Evolutionary conservation across 1,140 invertebrate genomes (phyloP).

Genomic region (Phymastichus coffea): DNA sequence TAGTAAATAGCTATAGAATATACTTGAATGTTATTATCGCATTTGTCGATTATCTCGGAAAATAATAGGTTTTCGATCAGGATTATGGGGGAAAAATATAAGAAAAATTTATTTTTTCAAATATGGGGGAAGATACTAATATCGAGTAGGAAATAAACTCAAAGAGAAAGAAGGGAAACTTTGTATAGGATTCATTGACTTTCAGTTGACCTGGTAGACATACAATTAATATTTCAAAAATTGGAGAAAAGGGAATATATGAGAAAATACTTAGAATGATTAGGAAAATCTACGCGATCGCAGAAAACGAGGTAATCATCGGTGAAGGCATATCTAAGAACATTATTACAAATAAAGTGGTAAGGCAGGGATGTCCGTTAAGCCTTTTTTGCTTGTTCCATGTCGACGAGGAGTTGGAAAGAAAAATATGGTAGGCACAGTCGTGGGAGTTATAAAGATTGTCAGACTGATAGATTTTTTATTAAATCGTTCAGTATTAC

Average conservation of each 20-base stretch:
- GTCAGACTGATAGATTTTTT: no score
- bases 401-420: constrained; percentile 5
- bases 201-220: background rate
- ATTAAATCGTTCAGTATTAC: no score
- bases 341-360: constrained; percentile 8
- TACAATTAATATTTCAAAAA: background rate
- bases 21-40: no score
- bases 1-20: no score
- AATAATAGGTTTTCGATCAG: no score
- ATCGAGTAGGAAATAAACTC: background rate
- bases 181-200: background rate
- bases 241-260: background rate
- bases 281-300: background rate
- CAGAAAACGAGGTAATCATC: background rate
- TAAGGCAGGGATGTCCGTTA: constrained; percentile 22
- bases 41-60: no score
- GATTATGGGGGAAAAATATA: no score
- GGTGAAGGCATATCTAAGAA: background rate
- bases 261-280: background rate
- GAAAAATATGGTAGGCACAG: constrained; percentile 20
- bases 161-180: background rate
- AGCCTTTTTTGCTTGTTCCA: constrained; percentile 13
- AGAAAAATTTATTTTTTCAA: no score
- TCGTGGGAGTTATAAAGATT: no score
- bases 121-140: no score